phyloP scores from a whole-genome alignment of 2,888 invertebrate species.

The Cephus runcator region DNA sequence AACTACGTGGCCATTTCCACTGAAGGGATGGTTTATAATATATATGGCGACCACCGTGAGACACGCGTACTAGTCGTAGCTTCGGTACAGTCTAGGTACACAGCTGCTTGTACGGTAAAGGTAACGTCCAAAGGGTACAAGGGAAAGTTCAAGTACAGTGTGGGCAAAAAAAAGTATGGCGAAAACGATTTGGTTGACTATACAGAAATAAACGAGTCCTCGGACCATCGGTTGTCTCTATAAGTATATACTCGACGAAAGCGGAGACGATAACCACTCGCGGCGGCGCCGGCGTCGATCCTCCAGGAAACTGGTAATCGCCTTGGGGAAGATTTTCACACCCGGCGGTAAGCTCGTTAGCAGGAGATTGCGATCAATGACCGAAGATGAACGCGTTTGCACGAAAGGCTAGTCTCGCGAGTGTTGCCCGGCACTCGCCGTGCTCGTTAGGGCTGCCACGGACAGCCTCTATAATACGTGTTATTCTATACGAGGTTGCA shows the following conservation, averaged over 20 bases:
- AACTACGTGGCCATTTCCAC: conserved; percentile 40
- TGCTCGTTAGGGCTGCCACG: conserved; percentile 53
- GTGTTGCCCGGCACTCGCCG: background rate
- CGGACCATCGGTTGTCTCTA: background rate
- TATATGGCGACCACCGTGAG: background rate
- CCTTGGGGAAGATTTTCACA: conserved; percentile 53
- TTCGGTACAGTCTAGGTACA: background rate
- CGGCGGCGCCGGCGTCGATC: background rate
- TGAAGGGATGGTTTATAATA: background rate
- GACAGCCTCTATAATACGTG: background rate
- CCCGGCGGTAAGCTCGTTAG: conserved; percentile 60
- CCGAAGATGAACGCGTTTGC: conserved; percentile 62
- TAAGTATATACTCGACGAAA: background rate
- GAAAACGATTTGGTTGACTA: background rate
- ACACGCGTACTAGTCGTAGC: background rate
- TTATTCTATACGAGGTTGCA: conserved; percentile 1
- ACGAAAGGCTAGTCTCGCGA: conserved; percentile 27
- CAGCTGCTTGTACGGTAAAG: background rate
- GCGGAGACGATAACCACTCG: background rate
- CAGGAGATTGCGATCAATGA: conserved; percentile 61
- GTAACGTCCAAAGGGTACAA: background rate
- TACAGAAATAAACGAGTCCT: background rate
- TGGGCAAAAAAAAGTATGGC: background rate
- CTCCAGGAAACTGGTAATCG: conserved; percentile 1
- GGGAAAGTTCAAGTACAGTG: background rate